Evolutionary conservation across 1,140 invertebrate species (phyloP), one percentile per base, ranked within the genome.

Genomic region (Heliconius melpomene): DNA sequence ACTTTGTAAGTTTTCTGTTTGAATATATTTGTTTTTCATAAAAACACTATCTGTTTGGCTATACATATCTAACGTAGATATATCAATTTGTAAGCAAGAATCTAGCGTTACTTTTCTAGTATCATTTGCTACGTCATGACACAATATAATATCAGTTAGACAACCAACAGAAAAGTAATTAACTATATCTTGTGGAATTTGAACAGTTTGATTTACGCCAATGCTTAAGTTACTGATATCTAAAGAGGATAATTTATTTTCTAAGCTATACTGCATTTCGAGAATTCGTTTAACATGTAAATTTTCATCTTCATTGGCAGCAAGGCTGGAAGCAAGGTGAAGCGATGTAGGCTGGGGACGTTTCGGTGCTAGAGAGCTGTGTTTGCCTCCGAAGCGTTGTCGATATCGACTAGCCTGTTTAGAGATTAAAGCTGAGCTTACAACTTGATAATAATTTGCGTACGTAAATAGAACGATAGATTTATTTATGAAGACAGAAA

Each of bases 371-470:
- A 87, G 87, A 82, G 89, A 89, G 74, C 90, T 88, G 83, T 90
- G 88, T 85, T 89, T 89, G 80, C 89, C 90, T 82, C 89, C 88
- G 87, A 87, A 90, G 86, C 91, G 90, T 81, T 89, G 90, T 75
- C 92, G 92, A 86, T 94, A 94, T 88, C 91, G 90, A 90, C 88
- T 89, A 80, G 93, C 94, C 94, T 95, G 93, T 92, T 91, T 89
- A 77, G 87, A 84, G 77, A 84, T 79, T 40, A 81, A 78, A 36
- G 38, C 76, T 81, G 75, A 52, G 54, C 76, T 78, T 75, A 72
- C 70, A 75, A 54, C 16, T 72, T 57, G 8, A 57, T 23, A 57
- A 9, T 57, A 57, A 23, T 72, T 72, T 77, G 75, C 66, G 66
- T 72, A n/a, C 66, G n/a, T 66, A 26, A 75, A 75, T 57, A 76